A percentile compares a stretch with the other conserved stretches of the same genome.
phyloP scores from a whole-genome alignment of 2,888 invertebrate genomes.

The Drosophila bunnanda region DNA sequence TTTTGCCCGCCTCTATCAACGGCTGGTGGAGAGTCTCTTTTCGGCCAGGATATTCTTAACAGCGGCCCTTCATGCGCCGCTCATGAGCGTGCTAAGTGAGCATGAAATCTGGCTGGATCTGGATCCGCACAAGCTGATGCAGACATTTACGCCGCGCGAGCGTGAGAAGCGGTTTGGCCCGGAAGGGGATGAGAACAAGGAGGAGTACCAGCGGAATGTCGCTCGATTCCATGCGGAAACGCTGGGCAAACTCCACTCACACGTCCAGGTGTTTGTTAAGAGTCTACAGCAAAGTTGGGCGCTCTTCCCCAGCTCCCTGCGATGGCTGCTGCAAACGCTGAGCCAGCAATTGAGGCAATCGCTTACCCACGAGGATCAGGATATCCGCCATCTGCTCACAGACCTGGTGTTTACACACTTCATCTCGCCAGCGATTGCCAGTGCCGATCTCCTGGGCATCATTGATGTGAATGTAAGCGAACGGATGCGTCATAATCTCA shows the following conservation, averaged over 20 bases:
- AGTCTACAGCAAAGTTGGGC: constrained; percentile 94
- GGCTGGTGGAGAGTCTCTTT: constrained; percentile 94
- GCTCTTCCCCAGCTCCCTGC: constrained; percentile 94
- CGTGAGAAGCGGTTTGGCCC: constrained; percentile 88
- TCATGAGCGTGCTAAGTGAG: constrained; percentile 95
- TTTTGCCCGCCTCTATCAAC: constrained; percentile 93
- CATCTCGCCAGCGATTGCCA: constrained; percentile 97
- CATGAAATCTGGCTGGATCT: constrained; percentile 96
- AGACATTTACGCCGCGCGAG: constrained; percentile 79
- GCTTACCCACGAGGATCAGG: constrained; percentile 79
- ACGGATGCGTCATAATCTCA: constrained; percentile 94
- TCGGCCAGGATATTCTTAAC: constrained; percentile 97
- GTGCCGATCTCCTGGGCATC: constrained; percentile 97
- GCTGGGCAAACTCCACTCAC: constrained; percentile 90
- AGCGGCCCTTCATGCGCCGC: constrained; percentile 95
- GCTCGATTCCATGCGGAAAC: constrained; percentile 92
- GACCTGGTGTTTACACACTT: constrained; percentile 97
- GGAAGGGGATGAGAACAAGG: constrained; percentile 92
- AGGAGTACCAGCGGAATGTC: constrained; percentile 90
- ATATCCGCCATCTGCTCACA: constrained; percentile 90
- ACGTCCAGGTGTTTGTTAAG: constrained; percentile 92
- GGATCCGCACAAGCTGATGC: constrained; percentile 92
- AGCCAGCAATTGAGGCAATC: constrained; percentile 88
- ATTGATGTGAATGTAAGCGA: constrained; percentile 96
- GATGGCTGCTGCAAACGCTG: constrained; percentile 96